Base-by-base conservation (phyloP, 2,797 vertebrate species). In the Spinus olivaceus region DNA sequence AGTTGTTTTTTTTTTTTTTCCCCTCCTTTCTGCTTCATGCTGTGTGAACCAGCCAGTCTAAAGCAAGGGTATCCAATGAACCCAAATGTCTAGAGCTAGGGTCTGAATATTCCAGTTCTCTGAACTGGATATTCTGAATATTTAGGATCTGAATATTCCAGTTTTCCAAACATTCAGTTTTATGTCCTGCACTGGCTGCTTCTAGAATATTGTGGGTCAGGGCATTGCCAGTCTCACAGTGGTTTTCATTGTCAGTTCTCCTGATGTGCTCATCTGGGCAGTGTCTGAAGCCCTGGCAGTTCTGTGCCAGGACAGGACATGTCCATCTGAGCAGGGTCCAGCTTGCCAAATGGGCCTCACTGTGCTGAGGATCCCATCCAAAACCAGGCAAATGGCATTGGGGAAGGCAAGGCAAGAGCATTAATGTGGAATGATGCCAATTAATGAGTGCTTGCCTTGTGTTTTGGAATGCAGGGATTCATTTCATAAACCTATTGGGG, bases 391-490 rank as follows among this genome's bases (percentile, higher is more conserved):
- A 91, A 64, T 60, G 77, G 35, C n/a, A 72, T 30, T 1, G 4
- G 72, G 47, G 44, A 69, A 70, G 69, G 35, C 32, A 79, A 67
- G 56, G 61, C 56, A 78, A 81, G 72, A 74, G 69, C 72, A 42
- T 39, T 67, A 71, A 60, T 6, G n/a, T 70, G 64, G 74, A 83
- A 88, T 93, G 88, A 86, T 47, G 42, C n/a, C 89, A 76, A 88
- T 85, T 90, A 93, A 85, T 46, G 72, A 94, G 32, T 27, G 19
- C 44, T 95, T 89, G 94, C 50, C 57, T 94, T 33, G 0, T 80
- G 44, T 70, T 94, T 92, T 84, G 54, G 90, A 96, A 79, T 77
- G 27, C n/a, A 32, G n/a, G 81, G 80, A 91, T 83, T 49, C 12
- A 25, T 86, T 92, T 87, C 41, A 63, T 66, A 93, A 88, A 73